A percentile compares a stretch with the other conserved stretches of the same genome.
Evolutionary conservation across 1,140 invertebrate genomes (phyloP).

Genomic region (Microvelia longipes): DNA sequence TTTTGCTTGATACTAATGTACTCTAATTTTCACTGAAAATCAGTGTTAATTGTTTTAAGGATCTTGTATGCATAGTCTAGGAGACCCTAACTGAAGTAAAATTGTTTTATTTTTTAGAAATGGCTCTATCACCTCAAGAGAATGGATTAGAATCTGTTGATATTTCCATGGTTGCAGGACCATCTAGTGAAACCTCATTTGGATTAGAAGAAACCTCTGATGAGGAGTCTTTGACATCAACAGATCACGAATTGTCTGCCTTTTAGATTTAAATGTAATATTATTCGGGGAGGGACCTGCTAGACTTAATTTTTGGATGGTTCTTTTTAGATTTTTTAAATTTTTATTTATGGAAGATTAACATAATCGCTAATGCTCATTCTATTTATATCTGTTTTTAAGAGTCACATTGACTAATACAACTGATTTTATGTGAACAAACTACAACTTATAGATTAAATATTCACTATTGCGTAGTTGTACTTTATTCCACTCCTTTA

Average conservation of each 20-base stretch:
- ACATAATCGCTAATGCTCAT: too few species aligned
- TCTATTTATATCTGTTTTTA: too few species aligned
- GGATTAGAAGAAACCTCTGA: conserved; percentile 9
- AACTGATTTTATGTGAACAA: too few species aligned
- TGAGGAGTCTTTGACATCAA: conserved; percentile 16
- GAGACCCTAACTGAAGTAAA: conserved; percentile 6
- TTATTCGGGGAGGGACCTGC: neutral
- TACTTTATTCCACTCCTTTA: too few species aligned
- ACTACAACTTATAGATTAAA: too few species aligned
- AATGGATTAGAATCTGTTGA: neutral
- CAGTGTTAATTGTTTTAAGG: neutral
- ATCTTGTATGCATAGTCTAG: neutral
- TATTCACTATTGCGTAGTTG: too few species aligned
- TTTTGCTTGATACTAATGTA: neutral
- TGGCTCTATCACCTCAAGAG: neutral
- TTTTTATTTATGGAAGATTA: neutral
- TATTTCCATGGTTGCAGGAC: conserved; percentile 1
- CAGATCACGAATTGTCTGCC: conserved; percentile 5
- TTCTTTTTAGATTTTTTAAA: neutral
- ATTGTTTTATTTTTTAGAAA: neutral
- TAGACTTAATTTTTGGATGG: neutral
- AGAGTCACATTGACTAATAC: too few species aligned
- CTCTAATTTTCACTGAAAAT: neutral
- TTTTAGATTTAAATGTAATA: neutral
- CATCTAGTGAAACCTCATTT: conserved; percentile 4